Conservation (phyloP, 2,113 vertebrate species). For the Perccottus glenii region DNA sequence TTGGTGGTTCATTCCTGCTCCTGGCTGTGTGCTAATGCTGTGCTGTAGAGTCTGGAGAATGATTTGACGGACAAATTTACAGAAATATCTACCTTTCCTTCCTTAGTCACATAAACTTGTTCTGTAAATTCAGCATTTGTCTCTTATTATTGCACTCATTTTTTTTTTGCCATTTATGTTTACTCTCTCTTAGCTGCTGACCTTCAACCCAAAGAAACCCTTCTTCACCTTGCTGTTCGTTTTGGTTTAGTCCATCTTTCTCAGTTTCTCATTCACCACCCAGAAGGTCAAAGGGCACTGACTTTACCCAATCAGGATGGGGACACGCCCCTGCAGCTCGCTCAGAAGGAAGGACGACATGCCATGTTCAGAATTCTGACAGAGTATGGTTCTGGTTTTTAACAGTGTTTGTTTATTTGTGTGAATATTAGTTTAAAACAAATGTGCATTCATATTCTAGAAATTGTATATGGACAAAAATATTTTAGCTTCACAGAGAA, state of each 20-base stretch:
- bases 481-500: too few species aligned
- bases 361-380: conserved; percentile 72
- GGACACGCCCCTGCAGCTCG: conserved; percentile 78
- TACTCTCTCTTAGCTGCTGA: conserved; percentile 59
- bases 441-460: not conserved
- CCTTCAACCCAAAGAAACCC: conserved; percentile 76
- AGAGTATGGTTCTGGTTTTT: conserved; percentile 73
- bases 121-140: too few species aligned
- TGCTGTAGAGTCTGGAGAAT: too few species aligned
- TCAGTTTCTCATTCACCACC: conserved; percentile 81
- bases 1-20: too few species aligned
- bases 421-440: not conserved
- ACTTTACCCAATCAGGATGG: conserved; percentile 80
- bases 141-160: not conserved
- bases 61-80: too few species aligned
- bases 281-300: conserved; percentile 76
- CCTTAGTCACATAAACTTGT: too few species aligned
- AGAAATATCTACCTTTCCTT: too few species aligned
- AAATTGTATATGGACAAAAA: too few species aligned
- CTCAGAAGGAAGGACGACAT: conserved; percentile 69
- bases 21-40: too few species aligned
- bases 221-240: conserved; percentile 83
- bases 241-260: conserved; percentile 82
- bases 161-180: not conserved
- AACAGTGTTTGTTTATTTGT: not conserved